Evolutionary conservation across 2,888 invertebrate genomes (phyloP).

Genomic region (Acleris laterana): DNA sequence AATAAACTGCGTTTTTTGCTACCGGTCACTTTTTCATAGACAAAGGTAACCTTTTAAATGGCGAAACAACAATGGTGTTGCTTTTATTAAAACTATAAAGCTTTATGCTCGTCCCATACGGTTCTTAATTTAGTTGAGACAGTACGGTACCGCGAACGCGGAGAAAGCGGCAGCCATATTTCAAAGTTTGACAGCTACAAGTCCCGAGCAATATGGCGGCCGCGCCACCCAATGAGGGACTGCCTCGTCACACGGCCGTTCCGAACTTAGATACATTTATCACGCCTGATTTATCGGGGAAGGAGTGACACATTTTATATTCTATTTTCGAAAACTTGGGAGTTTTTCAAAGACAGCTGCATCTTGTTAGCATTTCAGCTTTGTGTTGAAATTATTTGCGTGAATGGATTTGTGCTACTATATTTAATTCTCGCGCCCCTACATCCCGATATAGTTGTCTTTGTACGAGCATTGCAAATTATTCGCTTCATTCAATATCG

Average conservation of each 20-base stretch:
- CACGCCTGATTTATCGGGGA: slow-evolving; percentile 80
- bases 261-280: slow-evolving; percentile 78
- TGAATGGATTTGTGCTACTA: slow-evolving; percentile 65
- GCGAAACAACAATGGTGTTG: slow-evolving; percentile 31
- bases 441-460: slow-evolving; percentile 58
- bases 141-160: slow-evolving; percentile 66
- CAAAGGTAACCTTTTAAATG: slow-evolving; percentile 23
- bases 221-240: slow-evolving; percentile 81
- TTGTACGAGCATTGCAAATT: slow-evolving; percentile 65
- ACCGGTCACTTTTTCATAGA: slow-evolving; percentile 39
- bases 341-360: slow-evolving; percentile 84
- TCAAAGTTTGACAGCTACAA: slow-evolving; percentile 84
- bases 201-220: slow-evolving; percentile 82
- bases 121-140: slow-evolving; percentile 71
- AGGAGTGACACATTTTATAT: slow-evolving; percentile 84
- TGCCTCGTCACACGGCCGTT: slow-evolving; percentile 78
- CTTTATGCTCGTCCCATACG: slow-evolving; percentile 55
- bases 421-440: slow-evolving; percentile 56
- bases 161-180: slow-evolving; percentile 77
- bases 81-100: slow-evolving; percentile 30
- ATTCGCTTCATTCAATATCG: slow-evolving; percentile 67
- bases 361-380: slow-evolving; percentile 80
- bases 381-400: slow-evolving; percentile 79
- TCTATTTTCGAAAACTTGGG: slow-evolving; percentile 82
- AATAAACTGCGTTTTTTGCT: slow-evolving; percentile 50